phyloP scores from a whole-genome alignment of 2,888 invertebrate genomes.

The Tetranychus truncatus region DNA sequence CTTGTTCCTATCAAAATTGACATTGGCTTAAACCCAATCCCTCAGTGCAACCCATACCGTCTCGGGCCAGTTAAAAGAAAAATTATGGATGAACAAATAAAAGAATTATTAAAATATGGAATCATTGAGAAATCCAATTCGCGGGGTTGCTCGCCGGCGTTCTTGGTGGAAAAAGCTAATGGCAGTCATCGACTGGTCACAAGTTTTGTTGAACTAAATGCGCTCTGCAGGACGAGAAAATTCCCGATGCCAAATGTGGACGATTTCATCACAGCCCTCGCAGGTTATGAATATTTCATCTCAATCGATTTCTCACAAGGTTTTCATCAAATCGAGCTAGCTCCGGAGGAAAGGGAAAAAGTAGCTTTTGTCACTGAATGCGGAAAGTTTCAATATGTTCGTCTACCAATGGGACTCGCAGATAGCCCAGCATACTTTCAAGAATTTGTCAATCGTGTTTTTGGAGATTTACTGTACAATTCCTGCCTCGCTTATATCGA shows the following conservation, averaged over 20 bases:
- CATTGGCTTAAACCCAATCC: not conserved
- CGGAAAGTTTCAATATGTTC: not conserved
- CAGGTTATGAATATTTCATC: not conserved
- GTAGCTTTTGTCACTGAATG: not conserved
- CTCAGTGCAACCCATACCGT: not conserved
- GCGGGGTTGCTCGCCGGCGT: not conserved
- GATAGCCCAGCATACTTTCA: not conserved
- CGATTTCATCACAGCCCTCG: not conserved
- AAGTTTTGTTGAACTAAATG: not conserved
- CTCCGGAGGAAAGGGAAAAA: not conserved
- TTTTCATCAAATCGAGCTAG: not conserved
- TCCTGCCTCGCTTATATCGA: not conserved
- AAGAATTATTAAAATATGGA: not conserved
- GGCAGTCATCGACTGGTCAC: not conserved
- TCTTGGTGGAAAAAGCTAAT: not conserved
- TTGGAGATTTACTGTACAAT: not conserved
- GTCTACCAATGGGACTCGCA: not conserved
- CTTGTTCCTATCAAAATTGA: not conserved
- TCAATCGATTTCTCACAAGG: not conserved
- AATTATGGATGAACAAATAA: not conserved
- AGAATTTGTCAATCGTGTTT: not conserved
- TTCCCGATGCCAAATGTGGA: not conserved
- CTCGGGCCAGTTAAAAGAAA: not conserved
- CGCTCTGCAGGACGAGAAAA: not conserved
- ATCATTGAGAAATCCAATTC: not conserved